Evolutionary conservation across 2,888 invertebrate genomes (phyloP).

Genomic region (Odontothrips loti): DNA sequence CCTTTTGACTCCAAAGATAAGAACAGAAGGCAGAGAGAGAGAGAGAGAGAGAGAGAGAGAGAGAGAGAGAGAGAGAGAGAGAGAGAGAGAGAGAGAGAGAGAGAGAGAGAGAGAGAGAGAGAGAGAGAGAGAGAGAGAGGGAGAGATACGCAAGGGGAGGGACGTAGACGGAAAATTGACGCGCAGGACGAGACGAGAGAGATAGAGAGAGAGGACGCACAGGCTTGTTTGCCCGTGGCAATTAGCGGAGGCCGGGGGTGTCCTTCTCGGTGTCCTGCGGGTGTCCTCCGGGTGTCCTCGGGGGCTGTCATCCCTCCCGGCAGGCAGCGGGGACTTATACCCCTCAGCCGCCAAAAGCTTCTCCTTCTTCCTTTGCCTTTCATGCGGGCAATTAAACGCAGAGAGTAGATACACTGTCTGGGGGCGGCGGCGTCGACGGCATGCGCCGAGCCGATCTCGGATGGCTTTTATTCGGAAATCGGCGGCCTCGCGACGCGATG

Average conservation of each 20-base stretch:
- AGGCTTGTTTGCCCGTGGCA: constrained; percentile 1
- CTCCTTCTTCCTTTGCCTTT: not conserved
- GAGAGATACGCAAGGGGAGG: not conserved
- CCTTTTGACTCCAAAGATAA: too few relatives aligned
- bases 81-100: not conserved
- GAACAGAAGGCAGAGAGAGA: too few relatives aligned
- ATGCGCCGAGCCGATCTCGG: too few relatives aligned
- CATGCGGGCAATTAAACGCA: constrained; percentile 2
- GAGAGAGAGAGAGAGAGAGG: not conserved
- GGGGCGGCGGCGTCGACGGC: too few relatives aligned
- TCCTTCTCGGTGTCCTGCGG: too few relatives aligned
- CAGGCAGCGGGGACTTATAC: not conserved
- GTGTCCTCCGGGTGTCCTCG: too few relatives aligned
- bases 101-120: not conserved
- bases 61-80: too few relatives aligned
- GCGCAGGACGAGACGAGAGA: not conserved
- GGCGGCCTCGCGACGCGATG: too few relatives aligned
- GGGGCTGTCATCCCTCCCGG: not conserved
- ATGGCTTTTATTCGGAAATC: too few relatives aligned
- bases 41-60: too few relatives aligned
- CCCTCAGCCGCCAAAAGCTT: not conserved
- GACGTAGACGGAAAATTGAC: not conserved
- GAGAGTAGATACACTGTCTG: not conserved
- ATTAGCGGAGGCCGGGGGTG: not conserved
- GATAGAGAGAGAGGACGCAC: not conserved